Evolutionary conservation across 2,888 invertebrate species (phyloP), one percentile per base, ranked within the genome.

Genomic region (Notodonta dromedarius): DNA sequence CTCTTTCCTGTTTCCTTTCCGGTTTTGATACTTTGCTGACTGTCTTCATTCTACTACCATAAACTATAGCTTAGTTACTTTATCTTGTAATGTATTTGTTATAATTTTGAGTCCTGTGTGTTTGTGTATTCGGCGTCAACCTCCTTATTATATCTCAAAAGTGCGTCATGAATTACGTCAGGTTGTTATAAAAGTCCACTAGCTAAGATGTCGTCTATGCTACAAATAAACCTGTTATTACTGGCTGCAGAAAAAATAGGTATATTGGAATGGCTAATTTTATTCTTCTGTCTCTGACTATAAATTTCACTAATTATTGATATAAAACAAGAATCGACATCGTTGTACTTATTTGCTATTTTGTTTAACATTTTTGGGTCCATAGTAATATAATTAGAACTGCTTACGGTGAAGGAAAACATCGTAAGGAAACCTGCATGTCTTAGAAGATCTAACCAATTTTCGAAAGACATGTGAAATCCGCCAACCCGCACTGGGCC

Each of bases 91-190:
- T 24, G 1, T 42, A 42, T 42, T 11, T 42, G 9, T 42, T 11
- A 11, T 42, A 11, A 3, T 42, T 12, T 42, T 46, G 5, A n/a
- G 13, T 6, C 46, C 46, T 46, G n/a, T 46, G n/a, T 46, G 11
- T 44, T 11, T 44, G 5, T 2, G 12, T 44, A 12, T 44, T 3
- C 11, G 13, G 4, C 13, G n/a, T n/a, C 46, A 13, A n/a, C 59
- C 57, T 68, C 71, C 71, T 74, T 71, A 70, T 70, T 68, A 67
- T 65, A 61, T 60, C 52, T 57, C 59, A 42, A 50, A 67, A 69
- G 56, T 61, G 63, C 69, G 74, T 78, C 74, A 74, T 57, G 58
- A 66, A 62, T 79, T 74, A 79, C 77, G 78, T 67, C 69, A 70
- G 65, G 32, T 58, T 70, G 73, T 71, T 72, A 77, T 71, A 73